Evolutionary conservation across 2,888 invertebrate genomes (phyloP).

Genomic region (Conistra vaccinii): DNA sequence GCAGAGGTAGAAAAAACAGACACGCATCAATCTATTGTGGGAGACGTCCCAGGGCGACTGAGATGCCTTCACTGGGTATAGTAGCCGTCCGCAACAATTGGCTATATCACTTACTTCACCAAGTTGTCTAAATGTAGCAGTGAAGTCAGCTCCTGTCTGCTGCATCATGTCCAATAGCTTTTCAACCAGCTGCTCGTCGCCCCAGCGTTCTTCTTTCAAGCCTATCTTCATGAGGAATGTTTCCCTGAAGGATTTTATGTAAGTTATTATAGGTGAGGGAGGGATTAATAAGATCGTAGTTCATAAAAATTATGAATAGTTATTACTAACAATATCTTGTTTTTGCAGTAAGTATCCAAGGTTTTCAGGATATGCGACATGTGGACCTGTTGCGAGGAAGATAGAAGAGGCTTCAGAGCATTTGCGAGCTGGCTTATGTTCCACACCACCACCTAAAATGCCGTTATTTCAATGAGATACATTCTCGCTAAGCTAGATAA

Average conservation of each 20-base stretch:
- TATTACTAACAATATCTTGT: constrained; percentile 85
- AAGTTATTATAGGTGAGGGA: neutral
- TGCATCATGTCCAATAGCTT: constrained; percentile 91
- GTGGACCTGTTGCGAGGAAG: constrained; percentile 84
- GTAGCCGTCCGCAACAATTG: no score
- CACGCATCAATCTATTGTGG: no score
- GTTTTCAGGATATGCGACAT: constrained; percentile 86
- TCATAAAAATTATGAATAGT: neutral
- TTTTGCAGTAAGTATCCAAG: constrained; percentile 87
- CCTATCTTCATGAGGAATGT: constrained; percentile 90
- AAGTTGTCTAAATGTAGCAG: constrained; percentile 90
- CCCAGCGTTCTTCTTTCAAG: constrained; percentile 85
- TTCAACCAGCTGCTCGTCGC: constrained; percentile 87
- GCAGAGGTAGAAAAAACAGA: no score
- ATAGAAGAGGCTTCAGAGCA: constrained; percentile 89
- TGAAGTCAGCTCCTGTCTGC: constrained; percentile 92
- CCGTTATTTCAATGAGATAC: neutral
- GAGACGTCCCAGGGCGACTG: no score
- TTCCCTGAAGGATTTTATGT: constrained; percentile 73
- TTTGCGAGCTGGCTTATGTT: constrained; percentile 91
- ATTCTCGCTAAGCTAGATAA: neutral
- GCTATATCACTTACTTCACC: constrained; percentile 80
- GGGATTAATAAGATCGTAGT: neutral
- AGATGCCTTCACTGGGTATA: no score
- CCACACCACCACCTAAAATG: constrained; percentile 90